Conservation (phyloP, 2,888 invertebrate genomes). For the Apamea anceps region DNA sequence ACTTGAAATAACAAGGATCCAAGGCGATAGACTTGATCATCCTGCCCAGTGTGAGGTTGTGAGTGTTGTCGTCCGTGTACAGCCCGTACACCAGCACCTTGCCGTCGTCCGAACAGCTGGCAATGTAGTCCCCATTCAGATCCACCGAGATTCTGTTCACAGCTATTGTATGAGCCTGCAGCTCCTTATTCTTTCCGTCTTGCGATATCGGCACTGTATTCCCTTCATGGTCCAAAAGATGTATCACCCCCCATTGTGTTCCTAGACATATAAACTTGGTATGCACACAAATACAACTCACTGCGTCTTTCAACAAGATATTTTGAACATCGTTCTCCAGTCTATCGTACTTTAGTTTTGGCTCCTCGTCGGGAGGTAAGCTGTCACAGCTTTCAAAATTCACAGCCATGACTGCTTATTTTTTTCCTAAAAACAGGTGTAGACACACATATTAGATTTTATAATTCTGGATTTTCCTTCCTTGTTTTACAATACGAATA, state of each 20-base stretch:
- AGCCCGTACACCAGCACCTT: conserved; percentile 96
- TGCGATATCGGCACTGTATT: conserved; percentile 92
- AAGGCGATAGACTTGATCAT: conserved; percentile 96
- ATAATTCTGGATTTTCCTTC: conserved; percentile 47
- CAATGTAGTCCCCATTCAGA: conserved; percentile 97
- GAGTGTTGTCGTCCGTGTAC: conserved; percentile 95
- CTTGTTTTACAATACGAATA: conserved; percentile 25
- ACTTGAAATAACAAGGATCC: conserved; percentile 95
- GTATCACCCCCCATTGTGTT: conserved; percentile 97
- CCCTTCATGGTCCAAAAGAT: conserved; percentile 97
- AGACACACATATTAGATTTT: conserved; percentile 59
- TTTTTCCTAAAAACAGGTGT: conserved; percentile 8
- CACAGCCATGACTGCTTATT: conserved; percentile 78
- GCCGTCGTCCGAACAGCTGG: conserved; percentile 97
- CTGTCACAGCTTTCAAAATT: conserved; percentile 86
- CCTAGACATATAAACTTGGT: conserved; percentile 98
- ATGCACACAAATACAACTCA: conserved; percentile 97
- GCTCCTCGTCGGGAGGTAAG: conserved; percentile 91
- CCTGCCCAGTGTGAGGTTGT: conserved; percentile 94
- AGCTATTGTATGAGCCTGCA: conserved; percentile 95
- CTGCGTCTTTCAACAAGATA: conserved; percentile 95
- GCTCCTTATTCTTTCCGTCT: conserved; percentile 92
- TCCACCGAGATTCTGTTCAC: conserved; percentile 99
- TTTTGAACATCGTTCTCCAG: conserved; percentile 96
- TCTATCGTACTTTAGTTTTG: conserved; percentile 97